Evolutionary conservation across 2,113 vertebrate genomes (phyloP).

Genomic region (Herpetotheres cachinnans): DNA sequence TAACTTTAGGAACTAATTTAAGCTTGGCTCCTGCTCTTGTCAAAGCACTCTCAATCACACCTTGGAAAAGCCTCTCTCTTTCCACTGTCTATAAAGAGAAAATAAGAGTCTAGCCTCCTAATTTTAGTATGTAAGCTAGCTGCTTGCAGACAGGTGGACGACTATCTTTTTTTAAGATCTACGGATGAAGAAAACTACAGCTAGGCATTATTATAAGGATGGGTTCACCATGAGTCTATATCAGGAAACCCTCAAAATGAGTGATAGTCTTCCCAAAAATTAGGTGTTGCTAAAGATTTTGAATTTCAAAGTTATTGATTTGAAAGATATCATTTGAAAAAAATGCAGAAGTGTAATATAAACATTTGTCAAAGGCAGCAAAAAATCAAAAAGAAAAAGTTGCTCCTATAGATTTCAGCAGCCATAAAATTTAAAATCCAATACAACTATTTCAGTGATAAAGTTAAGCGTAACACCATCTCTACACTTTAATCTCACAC

Average conservation of each 20-base stretch:
- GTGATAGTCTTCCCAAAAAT: background rate
- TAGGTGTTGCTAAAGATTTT: conserved; percentile 8
- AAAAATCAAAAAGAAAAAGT: conserved; percentile 49
- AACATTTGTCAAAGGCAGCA: conserved; percentile 59
- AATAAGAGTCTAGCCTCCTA: background rate
- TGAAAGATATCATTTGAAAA: conserved; percentile 26
- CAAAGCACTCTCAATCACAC: background rate
- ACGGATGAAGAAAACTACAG: background rate
- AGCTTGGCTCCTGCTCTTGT: background rate
- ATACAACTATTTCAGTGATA: conserved; percentile 61
- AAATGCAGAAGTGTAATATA: conserved; percentile 40
- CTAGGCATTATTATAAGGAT: background rate
- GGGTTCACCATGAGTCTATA: background rate
- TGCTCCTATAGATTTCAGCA: conserved; percentile 40
- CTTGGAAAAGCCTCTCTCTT: conserved; percentile 2
- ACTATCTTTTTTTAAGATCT: background rate
- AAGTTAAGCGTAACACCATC: conserved; percentile 55
- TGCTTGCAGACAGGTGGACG: background rate
- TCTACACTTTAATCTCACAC: conserved; percentile 70
- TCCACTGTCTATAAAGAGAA: background rate
- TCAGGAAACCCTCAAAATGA: conserved; percentile 31
- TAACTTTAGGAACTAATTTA: conserved; percentile 22
- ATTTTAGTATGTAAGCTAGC: conserved; percentile 8
- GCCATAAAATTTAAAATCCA: conserved; percentile 66
- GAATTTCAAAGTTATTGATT: conserved; percentile 54